Evolutionary conservation across 2,888 invertebrate genomes (phyloP).

Genomic region (Loripinus fragilis): DNA sequence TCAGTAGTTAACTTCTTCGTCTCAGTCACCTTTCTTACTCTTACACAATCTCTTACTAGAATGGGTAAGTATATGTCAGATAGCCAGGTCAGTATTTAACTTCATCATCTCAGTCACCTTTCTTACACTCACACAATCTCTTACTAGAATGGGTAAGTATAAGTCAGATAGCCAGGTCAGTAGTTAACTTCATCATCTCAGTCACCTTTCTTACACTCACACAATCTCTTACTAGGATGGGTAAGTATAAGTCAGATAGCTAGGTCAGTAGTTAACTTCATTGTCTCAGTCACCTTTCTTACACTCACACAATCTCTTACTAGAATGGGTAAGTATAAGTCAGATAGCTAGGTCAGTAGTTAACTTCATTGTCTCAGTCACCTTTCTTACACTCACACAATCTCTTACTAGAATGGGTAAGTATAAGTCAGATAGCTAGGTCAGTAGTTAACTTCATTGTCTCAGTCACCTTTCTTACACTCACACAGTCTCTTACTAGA

Average conservation of each 20-base stretch:
- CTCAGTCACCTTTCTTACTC: too few species aligned
- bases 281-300: constrained; percentile 85
- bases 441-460: constrained; percentile 84
- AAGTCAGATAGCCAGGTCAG: too few species aligned
- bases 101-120: constrained; percentile 85
- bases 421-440: constrained; percentile 21
- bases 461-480: constrained; percentile 85
- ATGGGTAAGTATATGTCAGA: too few species aligned
- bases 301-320: constrained; percentile 83
- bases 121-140: constrained; percentile 83
- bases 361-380: constrained; percentile 85
- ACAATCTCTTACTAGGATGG: constrained; percentile 83
- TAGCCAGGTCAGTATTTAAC: too few species aligned
- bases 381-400: constrained; percentile 84
- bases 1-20: too few species aligned
- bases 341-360: too few species aligned
- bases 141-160: constrained; percentile 84
- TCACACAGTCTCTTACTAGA: constrained; percentile 83
- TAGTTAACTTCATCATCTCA: constrained; percentile 85
- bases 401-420: constrained; percentile 83
- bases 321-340: constrained; percentile 82
- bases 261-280: too few species aligned
- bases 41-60: not conserved
- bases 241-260: constrained; percentile 69
- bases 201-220: constrained; percentile 85